A percentile compares a stretch with the other conserved stretches of the same genome.
Evolutionary conservation across 1,140 invertebrate species (phyloP).

Genomic region (Popillia japonica): DNA sequence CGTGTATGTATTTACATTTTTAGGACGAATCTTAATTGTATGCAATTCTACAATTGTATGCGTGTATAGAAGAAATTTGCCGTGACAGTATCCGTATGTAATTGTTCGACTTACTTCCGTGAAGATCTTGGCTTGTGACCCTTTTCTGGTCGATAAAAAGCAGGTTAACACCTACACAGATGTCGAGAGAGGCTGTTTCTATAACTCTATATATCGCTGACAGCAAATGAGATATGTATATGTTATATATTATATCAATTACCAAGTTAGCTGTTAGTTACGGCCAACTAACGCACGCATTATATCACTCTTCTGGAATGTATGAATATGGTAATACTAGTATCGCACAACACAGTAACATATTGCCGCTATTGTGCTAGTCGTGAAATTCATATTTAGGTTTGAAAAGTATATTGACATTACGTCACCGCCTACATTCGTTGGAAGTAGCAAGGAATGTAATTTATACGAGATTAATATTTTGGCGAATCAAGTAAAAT

Average conservation of each 20-base stretch:
- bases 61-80: conserved; percentile 16
- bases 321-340: neutral
- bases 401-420: too few species aligned
- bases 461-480: too few species aligned
- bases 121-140: conserved; percentile 27
- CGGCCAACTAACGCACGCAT: neutral
- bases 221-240: conserved; percentile 9
- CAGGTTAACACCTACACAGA: conserved; percentile 32
- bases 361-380: neutral
- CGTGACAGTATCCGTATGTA: conserved; percentile 31
- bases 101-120: conserved; percentile 33
- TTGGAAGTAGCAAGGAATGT: too few species aligned
- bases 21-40: neutral
- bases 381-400: neutral
- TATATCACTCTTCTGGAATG: conserved; percentile 18
- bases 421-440: too few species aligned
- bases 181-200: conserved; percentile 20
- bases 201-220: conserved; percentile 8
- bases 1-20: conserved; percentile 3
- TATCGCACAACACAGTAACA: neutral
- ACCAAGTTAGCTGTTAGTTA: conserved; percentile 3
- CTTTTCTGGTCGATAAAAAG: conserved; percentile 23
- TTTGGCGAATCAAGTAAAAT: too few species aligned
- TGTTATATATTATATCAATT: neutral
- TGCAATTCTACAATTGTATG: neutral